Evolutionary conservation across 2,888 invertebrate species (phyloP), one percentile per base, ranked within the genome.

Genomic region (Ochlodes sylvanus): DNA sequence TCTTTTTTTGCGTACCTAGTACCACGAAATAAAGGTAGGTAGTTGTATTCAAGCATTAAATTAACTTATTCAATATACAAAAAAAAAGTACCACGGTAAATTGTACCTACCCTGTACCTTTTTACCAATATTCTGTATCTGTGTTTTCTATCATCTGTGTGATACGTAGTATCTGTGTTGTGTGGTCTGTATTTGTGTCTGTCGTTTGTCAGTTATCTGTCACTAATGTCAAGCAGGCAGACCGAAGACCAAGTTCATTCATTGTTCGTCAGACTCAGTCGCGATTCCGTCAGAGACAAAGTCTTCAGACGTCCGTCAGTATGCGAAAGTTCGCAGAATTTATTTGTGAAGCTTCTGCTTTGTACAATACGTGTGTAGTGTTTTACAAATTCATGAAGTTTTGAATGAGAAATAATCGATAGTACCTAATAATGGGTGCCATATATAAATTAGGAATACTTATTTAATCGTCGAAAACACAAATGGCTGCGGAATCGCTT

Each of bases 401-500:
- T 86, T 91, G 87, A 91, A 91, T 91, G 89, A 88, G 85, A 90
- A 84, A 81, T 78, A 80, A 76, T 83, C 79, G 75, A 82, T 83
- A 79, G 81, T 82, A 81, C 79, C 74, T 82, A 83, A 90, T 84
- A 83, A 92, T 92, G 92, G 91, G 89, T 89, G 86, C 86, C 87
- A 89, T 88, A 85, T 74, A 79, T 85, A 89, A 87, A 89, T 81
- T 87, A 86, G 85, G 78, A 79, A 83, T 82, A 82, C 80, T 87
- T 82, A 84, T 83, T 82, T 88, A 88, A 87, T 81, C 78, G 77
- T 81, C 77, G 81, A 79, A 84, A 82, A 84, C 81, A 91, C 92
- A 90, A 92, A 93, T 93, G 92, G 92, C 92, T 87, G 85, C 90
- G 84, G 92, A 91, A 78, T 84, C 84, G 84, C 85, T 89, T 75